Evolutionary conservation across 2,888 invertebrate genomes (phyloP).

Genomic region (Rhaphigaster nebulosa): DNA sequence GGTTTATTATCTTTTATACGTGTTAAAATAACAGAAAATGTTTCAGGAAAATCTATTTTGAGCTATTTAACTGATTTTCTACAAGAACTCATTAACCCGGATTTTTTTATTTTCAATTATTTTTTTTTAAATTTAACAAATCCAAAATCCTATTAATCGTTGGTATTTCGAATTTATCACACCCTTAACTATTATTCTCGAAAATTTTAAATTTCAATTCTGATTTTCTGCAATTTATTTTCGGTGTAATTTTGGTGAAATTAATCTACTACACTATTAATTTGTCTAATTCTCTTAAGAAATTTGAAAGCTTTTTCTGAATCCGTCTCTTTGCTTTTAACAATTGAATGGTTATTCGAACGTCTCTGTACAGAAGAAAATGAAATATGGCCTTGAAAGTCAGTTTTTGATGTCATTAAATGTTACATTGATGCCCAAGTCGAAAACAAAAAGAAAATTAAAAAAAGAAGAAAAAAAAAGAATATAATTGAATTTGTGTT

Average conservation of each 20-base stretch:
- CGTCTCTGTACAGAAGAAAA: background rate
- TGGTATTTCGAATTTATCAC: background rate
- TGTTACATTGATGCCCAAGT: background rate
- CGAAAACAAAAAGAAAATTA: background rate
- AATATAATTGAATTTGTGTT: background rate
- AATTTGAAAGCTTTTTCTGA: too few species aligned
- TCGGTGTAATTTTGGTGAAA: background rate
- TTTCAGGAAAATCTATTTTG: background rate
- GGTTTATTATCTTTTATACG: too few species aligned
- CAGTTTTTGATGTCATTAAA: background rate
- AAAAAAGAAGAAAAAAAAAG: background rate
- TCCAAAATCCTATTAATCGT: too few species aligned
- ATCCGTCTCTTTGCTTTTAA: background rate
- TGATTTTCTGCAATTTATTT: background rate
- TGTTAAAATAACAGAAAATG: too few species aligned
- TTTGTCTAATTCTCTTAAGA: too few species aligned
- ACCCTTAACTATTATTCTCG: background rate
- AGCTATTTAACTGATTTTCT: background rate
- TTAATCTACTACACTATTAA: background rate
- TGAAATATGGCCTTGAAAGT: background rate
- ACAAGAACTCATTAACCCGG: background rate
- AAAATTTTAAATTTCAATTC: background rate
- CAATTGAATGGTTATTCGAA: background rate
- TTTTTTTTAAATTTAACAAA: too few species aligned
- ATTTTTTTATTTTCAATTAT: too few species aligned